Evolutionary conservation across 2,113 vertebrate genomes (phyloP).

Genomic region (Leucopsar rothschildi): DNA sequence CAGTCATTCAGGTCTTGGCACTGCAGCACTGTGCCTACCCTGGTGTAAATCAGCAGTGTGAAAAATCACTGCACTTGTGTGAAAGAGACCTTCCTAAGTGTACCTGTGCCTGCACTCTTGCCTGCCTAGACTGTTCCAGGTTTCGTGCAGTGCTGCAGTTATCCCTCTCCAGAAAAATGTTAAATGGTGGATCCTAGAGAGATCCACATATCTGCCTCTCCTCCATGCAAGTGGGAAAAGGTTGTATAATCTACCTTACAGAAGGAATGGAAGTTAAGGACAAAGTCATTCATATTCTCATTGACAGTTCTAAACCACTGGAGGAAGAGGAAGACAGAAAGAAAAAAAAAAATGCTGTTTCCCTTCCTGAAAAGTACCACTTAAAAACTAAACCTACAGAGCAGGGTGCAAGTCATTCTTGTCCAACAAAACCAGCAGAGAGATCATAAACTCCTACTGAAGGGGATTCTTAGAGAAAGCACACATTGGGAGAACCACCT

Average conservation of each 20-base stretch:
- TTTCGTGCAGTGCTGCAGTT: not conserved
- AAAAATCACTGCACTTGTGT: not conserved
- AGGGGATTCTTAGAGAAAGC: not conserved
- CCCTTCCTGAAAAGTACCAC: not conserved
- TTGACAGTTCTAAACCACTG: not conserved
- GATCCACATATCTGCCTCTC: not conserved
- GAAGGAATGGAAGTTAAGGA: not conserved
- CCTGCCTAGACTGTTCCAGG: not conserved
- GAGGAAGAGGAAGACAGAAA: not conserved
- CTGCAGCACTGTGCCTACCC: not conserved
- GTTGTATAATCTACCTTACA: not conserved
- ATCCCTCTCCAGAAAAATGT: not conserved
- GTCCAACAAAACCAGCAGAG: not conserved
- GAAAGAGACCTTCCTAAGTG: not conserved
- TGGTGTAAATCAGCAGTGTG: not conserved
- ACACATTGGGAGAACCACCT: accelerated
- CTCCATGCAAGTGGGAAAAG: accelerated
- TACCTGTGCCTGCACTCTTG: not conserved
- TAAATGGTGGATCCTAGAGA: not conserved
- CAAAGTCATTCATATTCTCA: not conserved
- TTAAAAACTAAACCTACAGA: not conserved
- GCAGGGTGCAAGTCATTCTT: not conserved
- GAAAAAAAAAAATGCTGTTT: not conserved
- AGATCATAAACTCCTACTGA: not conserved
- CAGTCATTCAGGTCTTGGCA: slow-evolving; percentile 3